Base-by-base conservation (phyloP, 2,113 vertebrate genomes). In the Pluvialis apricaria region DNA sequence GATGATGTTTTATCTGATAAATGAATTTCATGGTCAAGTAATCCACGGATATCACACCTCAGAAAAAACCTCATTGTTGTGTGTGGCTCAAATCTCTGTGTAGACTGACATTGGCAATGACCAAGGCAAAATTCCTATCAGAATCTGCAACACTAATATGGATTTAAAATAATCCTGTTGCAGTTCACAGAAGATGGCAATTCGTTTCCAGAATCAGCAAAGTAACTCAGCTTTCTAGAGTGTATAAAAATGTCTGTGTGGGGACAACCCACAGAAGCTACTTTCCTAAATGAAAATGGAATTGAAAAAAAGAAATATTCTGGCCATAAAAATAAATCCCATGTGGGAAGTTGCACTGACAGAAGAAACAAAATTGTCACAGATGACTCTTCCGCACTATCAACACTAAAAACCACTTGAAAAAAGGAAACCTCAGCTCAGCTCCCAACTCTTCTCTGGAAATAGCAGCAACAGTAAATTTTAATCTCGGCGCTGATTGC, bases 241-340 rank as follows among this genome's bases (percentile, higher is more conserved):
- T 15, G 16, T 62, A 44, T 36, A 84, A 89, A 95, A 94, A 82
- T 66, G 55, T 47, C 85, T 87, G 80, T 87, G 84, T 66, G 70
- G 45, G 85, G 66, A 84, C 84, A 94, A 54, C 86, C 83, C 83
- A 87, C 81, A 84, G 95, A 82, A 96, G 72, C 60, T 70, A 45
- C 85, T 95, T 55, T 60, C n/a, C 69, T 95, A 92, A 90, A 88
- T 77, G 87, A 93, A 94, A 96, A 91, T 55, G 57, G 45, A 69
- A 91, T 81, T 81, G 54, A 14, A 76, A 89, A 65, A 68, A 83
- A 73, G 38, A 90, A 82, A 66, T 84, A 95, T 93, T 84, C 78
- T 94, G 64, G 28, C 89, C 82, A 42, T 82, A 96, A 97, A 96
- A 96, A 96, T 97, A 96, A 95, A 92, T 80, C 65, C 44, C 79